Evolutionary conservation across 2,113 vertebrate genomes (phyloP).

Genomic region (Amphilophus citrinellus): DNA sequence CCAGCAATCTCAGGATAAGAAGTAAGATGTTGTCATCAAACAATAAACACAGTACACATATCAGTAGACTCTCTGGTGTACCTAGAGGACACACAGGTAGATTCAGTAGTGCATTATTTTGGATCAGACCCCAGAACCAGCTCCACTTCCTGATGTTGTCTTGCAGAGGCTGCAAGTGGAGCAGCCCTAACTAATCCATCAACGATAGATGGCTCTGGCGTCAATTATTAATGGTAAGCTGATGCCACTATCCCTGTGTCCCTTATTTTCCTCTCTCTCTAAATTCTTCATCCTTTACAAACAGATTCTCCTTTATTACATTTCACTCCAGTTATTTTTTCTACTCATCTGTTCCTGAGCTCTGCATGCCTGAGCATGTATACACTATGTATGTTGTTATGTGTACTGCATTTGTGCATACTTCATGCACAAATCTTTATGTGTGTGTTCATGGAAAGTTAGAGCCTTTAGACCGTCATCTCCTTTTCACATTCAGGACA

Average conservation of each 20-base stretch:
- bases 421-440: background rate
- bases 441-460: slow-evolving; percentile 25
- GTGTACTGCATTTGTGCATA: background rate
- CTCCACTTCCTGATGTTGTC: slow-evolving; percentile 64
- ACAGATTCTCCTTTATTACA: slow-evolving; percentile 41
- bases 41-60: slow-evolving; percentile 3
- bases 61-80: background rate
- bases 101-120: slow-evolving; percentile 34
- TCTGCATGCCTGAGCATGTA: background rate
- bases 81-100: slow-evolving; percentile 18
- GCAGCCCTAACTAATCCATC: slow-evolving; percentile 77
- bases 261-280: slow-evolving; percentile 50
- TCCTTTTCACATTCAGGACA: slow-evolving; percentile 56
- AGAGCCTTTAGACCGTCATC: slow-evolving; percentile 27
- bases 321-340: slow-evolving; percentile 19
- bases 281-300: slow-evolving; percentile 47
- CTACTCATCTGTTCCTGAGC: background rate
- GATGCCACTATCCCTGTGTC: slow-evolving; percentile 60
- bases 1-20: slow-evolving; percentile 55
- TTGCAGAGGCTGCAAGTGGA: slow-evolving; percentile 69
- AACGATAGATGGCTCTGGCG: slow-evolving; percentile 68
- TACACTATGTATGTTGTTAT: background rate
- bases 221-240: slow-evolving; percentile 81
- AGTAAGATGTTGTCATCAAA: slow-evolving; percentile 49
- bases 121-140: slow-evolving; percentile 61